phyloP scores from a whole-genome alignment of 2,888 invertebrate species.

The Smittia sp. region DNA sequence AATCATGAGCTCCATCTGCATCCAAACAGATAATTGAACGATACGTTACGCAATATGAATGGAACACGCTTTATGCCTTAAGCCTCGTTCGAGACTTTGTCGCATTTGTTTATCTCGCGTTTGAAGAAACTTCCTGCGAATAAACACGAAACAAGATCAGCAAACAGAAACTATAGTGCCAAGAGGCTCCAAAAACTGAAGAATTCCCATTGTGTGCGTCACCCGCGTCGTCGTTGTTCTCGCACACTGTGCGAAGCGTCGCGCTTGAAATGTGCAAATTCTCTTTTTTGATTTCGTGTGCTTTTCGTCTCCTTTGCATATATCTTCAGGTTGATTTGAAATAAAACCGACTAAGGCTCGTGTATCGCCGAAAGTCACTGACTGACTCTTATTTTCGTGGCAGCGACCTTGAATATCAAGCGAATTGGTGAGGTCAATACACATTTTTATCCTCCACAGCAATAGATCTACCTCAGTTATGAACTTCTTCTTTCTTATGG shows the following conservation, averaged over 20 bases:
- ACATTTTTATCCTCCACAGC: not conserved
- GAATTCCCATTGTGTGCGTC: too few relatives aligned
- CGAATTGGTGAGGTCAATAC: slow-evolving; percentile 9
- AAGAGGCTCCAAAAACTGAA: too few relatives aligned
- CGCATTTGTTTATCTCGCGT: not conserved
- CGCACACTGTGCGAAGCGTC: not conserved
- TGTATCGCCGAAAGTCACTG: not conserved
- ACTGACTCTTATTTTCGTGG: not conserved
- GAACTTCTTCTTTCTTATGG: not conserved
- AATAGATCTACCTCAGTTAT: not conserved
- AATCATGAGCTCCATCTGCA: not conserved
- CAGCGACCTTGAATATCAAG: slow-evolving; percentile 2
- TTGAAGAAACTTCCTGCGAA: too few relatives aligned
- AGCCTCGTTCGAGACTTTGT: not conserved
- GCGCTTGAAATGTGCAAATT: not conserved
- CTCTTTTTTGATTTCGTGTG: too few relatives aligned
- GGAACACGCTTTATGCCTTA: not conserved
- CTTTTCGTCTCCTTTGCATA: not conserved
- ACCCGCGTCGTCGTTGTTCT: not conserved
- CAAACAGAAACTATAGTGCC: too few relatives aligned
- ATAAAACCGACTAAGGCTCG: not conserved
- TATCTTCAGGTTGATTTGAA: not conserved
- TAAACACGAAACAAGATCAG: too few relatives aligned
- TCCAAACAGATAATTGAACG: not conserved
- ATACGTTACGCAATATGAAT: not conserved